These are phyloP conservation scores for Tylochromis polylepis DNA, from an alignment of 2,113 vertebrate species.

Conservation along the genomic window DNA sequence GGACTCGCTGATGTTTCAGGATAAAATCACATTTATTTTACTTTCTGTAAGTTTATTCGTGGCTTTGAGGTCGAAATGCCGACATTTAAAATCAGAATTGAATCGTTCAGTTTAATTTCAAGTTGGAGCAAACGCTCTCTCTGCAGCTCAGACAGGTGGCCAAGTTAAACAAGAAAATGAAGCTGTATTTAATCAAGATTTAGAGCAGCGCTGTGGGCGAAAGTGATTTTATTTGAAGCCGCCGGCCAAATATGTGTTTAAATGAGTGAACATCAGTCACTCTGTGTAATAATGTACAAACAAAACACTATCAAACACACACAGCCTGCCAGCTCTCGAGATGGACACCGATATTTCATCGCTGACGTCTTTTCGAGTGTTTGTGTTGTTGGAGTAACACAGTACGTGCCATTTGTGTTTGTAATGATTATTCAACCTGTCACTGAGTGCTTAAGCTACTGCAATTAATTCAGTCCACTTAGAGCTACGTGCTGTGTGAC, in stretches of 20 bases:
- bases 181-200: constrained; percentile 26
- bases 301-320: background rate
- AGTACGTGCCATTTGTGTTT: constrained; percentile 20
- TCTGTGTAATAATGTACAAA: background rate
- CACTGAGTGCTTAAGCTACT: background rate
- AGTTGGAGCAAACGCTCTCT: background rate
- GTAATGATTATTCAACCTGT: constrained; percentile 34
- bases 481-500: constrained; percentile 23
- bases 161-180: constrained; percentile 34
- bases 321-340: constrained; percentile 1
- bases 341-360: constrained; percentile 44
- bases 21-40: background rate
- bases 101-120: constrained; percentile 10
- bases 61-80: background rate
- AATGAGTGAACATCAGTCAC: constrained; percentile 26
- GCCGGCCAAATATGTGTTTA: background rate
- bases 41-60: background rate
- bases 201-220: background rate
- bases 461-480: constrained; percentile 2
- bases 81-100: background rate
- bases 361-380: constrained; percentile 19
- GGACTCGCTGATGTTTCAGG: background rate
- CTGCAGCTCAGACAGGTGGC: background rate
- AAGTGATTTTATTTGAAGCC: constrained; percentile 12
- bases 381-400: constrained; percentile 13